Base-by-base conservation (phyloP, 2,797 vertebrate species). In the Rostrhamus sociabilis region DNA sequence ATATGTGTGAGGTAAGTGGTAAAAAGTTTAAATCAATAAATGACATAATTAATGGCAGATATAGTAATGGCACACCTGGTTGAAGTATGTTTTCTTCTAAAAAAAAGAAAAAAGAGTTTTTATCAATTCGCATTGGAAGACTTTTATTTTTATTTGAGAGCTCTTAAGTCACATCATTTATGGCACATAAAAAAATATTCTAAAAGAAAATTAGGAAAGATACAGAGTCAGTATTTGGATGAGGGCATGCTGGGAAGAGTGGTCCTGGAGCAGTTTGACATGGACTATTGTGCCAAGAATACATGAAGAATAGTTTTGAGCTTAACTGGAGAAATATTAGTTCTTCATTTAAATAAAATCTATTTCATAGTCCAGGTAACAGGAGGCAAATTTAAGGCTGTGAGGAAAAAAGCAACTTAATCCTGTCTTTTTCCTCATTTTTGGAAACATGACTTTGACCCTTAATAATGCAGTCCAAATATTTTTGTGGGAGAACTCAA, bases 1-100 rank as follows among this genome's bases (percentile, higher is more conserved):
- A 91, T 91, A 63, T 25, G 77, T 89, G 72, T 86, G 95, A 92
- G 73, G 90, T 66, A 78, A 64, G 42, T 63, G 75, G 90, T 77
- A 92, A 90, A 90, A 75, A 32, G 20, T 80, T 95, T 60, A 77
- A 97, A 95, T 95, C 96, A 94, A 84, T 95, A 95, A 96, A 59
- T 55, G 75, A n/a, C 67, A 63, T 26, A 19, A 96, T 94, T 95
- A 95, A 94, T 86, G 93, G 91, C 53, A 95, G 87, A 77, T 53
- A 47, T 55, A 76, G 66, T 86, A 91, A 81, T 84, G 69, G 55
- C 73, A 79, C 74, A 94, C 43, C 72, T 89, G 53, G 40, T 45
- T 32, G 8, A 69, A 82, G 67, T 43, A 52, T 6, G 63, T 22
- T 86, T 86, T 90, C 90, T 75, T 25, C 31, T 75, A 31, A 48